A percentile compares a stretch with the other conserved stretches of the same genome.
These are phyloP conservation scores for Agonum fuliginosum DNA, from an alignment of 2,888 invertebrate genomes.

Conservation along the genomic window DNA sequence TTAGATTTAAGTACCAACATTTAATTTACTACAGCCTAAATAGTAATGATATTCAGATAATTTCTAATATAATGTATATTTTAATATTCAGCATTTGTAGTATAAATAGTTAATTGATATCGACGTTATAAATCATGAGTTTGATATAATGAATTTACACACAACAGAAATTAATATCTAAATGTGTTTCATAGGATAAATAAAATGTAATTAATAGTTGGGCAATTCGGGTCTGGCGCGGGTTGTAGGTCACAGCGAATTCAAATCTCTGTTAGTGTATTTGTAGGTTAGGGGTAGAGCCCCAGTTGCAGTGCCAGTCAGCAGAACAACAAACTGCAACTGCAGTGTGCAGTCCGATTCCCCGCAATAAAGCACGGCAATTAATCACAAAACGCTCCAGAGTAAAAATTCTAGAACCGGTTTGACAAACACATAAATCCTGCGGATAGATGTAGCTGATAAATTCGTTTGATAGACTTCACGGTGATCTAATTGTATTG, in stretches of 20 bases:
- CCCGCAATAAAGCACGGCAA: constrained; percentile 47
- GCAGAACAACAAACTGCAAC: constrained; percentile 14
- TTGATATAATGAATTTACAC: background rate
- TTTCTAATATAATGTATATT: too few species aligned
- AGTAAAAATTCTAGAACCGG: constrained; percentile 51
- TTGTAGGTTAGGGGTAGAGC: constrained; percentile 7
- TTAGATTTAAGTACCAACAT: too few species aligned
- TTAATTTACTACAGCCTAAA: too few species aligned
- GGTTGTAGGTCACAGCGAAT: background rate
- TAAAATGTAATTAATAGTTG: background rate
- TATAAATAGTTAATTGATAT: too few species aligned
- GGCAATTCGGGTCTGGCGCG: background rate
- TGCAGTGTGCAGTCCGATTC: background rate
- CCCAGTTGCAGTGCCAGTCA: background rate
- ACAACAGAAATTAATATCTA: background rate
- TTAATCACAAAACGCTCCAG: constrained; percentile 50
- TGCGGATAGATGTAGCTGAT: constrained; percentile 56
- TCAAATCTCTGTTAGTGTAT: background rate
- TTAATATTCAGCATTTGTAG: too few species aligned
- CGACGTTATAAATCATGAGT: too few species aligned
- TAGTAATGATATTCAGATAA: too few species aligned
- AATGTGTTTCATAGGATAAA: constrained; percentile 11
- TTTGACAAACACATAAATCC: constrained; percentile 58
- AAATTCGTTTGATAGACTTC: constrained; percentile 58
- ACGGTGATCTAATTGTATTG: constrained; percentile 59